These are phyloP conservation scores for Aelia acuminata DNA, from an alignment of 2,888 invertebrate genomes.

Conservation along the genomic window DNA sequence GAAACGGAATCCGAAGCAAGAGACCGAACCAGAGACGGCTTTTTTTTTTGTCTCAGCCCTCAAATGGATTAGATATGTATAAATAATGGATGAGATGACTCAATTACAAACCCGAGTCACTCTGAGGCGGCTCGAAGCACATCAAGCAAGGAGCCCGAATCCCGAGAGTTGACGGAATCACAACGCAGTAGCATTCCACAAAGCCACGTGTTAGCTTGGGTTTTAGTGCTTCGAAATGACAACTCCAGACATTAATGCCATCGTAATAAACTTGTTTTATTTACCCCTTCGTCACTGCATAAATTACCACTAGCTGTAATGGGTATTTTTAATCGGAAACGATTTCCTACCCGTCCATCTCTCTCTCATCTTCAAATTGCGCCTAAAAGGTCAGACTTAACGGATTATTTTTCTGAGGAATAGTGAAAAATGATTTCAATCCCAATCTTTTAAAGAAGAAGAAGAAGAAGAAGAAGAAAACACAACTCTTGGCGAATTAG, in stretches of 20 bases:
- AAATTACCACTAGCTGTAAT: neutral
- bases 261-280: constrained; percentile 10
- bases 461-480: too few relatives aligned
- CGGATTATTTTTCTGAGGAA: neutral
- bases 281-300: constrained; percentile 23
- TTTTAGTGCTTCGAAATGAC: constrained; percentile 1
- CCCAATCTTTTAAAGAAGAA: neutral
- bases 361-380: neutral
- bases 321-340: neutral
- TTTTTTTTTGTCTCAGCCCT: constrained; percentile 48
- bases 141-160: neutral
- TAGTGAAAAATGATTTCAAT: neutral
- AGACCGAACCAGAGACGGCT: neutral
- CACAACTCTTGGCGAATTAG: neutral
- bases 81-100: constrained; percentile 56
- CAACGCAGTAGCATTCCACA: neutral
- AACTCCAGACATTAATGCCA: constrained; percentile 12
- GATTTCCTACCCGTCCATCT: neutral
- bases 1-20: neutral
- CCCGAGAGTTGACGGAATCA: neutral
- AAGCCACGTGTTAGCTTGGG: neutral
- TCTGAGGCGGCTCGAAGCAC: neutral
- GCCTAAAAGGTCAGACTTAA: constrained; percentile 18
- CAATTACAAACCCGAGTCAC: constrained; percentile 18
- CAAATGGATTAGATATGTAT: constrained; percentile 54